Evolutionary conservation across 2,888 invertebrate genomes (phyloP).

Genomic region (Melieria omissa): DNA sequence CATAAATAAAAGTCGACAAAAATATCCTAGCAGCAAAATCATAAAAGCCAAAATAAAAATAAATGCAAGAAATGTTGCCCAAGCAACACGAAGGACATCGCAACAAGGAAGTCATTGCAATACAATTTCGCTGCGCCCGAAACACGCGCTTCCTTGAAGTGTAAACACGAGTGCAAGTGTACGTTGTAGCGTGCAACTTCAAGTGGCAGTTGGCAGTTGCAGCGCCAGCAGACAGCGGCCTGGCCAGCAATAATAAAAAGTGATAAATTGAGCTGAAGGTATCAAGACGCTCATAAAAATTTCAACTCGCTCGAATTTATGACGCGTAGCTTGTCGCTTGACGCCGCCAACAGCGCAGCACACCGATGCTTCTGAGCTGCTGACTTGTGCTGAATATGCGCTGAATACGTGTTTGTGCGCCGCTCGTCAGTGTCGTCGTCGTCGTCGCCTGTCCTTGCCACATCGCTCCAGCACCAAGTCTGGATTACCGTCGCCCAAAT

Average conservation of each 20-base stretch:
- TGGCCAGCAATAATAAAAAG: slow-evolving; percentile 38
- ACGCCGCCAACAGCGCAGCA: too few species aligned
- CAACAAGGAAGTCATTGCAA: too few species aligned
- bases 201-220: too few species aligned
- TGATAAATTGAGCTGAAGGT: slow-evolving; percentile 52
- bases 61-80: slow-evolving; percentile 14
- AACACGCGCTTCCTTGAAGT: not conserved
- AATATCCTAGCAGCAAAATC: slow-evolving; percentile 34
- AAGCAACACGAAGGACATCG: too few species aligned
- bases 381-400: too few species aligned
- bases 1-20: slow-evolving; percentile 47
- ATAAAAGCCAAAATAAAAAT: slow-evolving; percentile 8
- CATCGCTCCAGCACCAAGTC: too few species aligned
- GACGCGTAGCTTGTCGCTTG: not conserved
- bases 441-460: not conserved
- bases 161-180: slow-evolving; percentile 5
- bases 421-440: not conserved
- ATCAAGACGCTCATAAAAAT: slow-evolving; percentile 54
- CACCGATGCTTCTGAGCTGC: not conserved
- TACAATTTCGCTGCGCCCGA: not conserved
- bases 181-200: slow-evolving; percentile 16
- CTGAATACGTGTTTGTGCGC: not conserved
- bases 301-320: slow-evolving; percentile 41
- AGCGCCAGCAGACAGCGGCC: too few species aligned
- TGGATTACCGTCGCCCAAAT: not conserved